Evolutionary conservation across 2,113 vertebrate species (phyloP).

Genomic region (Neofelis nebulosa): DNA sequence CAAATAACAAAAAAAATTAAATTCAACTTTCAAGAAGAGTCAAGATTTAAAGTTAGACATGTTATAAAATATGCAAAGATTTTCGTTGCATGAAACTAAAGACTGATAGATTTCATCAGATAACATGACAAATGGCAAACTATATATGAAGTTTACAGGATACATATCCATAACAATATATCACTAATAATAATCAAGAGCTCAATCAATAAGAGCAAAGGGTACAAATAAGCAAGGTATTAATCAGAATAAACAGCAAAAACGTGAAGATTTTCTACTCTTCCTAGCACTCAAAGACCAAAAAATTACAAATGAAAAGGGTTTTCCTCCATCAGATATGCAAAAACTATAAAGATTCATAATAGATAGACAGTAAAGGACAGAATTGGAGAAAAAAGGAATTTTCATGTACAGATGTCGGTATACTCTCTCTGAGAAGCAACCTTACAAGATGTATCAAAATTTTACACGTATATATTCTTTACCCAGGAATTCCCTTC

Average conservation of each 20-base stretch:
- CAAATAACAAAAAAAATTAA: background rate
- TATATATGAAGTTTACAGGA: background rate
- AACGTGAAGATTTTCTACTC: background rate
- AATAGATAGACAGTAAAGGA: background rate
- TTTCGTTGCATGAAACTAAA: background rate
- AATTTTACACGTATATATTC: background rate
- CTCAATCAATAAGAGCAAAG: background rate
- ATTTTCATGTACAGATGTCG: background rate
- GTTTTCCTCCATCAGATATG: background rate
- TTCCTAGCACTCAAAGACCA: background rate
- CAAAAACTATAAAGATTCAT: background rate
- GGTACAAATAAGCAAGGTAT: background rate
- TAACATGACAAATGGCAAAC: background rate
- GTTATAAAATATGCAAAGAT: background rate
- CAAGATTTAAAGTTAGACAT: constrained; percentile 2
- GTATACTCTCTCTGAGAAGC: background rate
- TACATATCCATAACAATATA: background rate
- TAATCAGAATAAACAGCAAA: background rate
- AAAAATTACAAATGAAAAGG: background rate
- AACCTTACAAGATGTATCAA: background rate
- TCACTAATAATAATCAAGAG: background rate
- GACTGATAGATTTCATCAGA: background rate
- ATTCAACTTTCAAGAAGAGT: background rate
- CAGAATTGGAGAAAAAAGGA: background rate
- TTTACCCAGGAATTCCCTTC: background rate